Base-by-base conservation (phyloP, 2,797 vertebrate genomes). In the Gymnoscopelus braueri region DNA sequence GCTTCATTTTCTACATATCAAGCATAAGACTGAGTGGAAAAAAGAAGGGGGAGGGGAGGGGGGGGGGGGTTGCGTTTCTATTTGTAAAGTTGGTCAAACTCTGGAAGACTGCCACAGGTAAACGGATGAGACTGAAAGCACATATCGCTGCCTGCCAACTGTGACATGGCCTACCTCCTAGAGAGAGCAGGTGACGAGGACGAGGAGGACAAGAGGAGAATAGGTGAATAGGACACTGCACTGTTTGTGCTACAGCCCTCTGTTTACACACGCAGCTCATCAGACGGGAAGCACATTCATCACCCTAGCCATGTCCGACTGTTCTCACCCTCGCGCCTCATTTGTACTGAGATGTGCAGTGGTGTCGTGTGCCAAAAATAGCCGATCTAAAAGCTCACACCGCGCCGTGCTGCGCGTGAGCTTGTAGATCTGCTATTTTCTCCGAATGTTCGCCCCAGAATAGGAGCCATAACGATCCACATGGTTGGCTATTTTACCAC, bases 241-340 rank as follows among this genome's bases (percentile, higher is more conserved):
- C 74, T 77, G 65, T 79, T 56, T 60, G 66, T 83, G 80, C 80
- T 66, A 69, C 78, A 76, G 63, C 72, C 80, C 83, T 88, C 79
- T 89, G 92, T 93, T 93, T 93, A 92, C 91, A 92, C 82, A 81
- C 66, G 79, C 75, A 82, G 72, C 81, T 80, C 61, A 79, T 66
- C 72, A 80, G 72, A 82, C 75, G 74, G 84, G 77, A 87, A 89
- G 86, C 90, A 89, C 90, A 91, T 74, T 29, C 72, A 75, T 76
- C 15, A 61, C 85, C 84, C 79, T 82, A 83, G 85, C 63, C 79
- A 75, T 32, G 47, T 32, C 51, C 63, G 5, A 63, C 74, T 80
- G 26, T 44, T 48, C 58, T 69, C 58, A 48, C 3, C n/a, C 15
- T 15, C 12, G 9, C 47, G 24, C 57, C 15, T 54, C 14, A 14